phyloP scores from a whole-genome alignment of 2,888 invertebrate genomes.

The Calliscelio sp. region DNA sequence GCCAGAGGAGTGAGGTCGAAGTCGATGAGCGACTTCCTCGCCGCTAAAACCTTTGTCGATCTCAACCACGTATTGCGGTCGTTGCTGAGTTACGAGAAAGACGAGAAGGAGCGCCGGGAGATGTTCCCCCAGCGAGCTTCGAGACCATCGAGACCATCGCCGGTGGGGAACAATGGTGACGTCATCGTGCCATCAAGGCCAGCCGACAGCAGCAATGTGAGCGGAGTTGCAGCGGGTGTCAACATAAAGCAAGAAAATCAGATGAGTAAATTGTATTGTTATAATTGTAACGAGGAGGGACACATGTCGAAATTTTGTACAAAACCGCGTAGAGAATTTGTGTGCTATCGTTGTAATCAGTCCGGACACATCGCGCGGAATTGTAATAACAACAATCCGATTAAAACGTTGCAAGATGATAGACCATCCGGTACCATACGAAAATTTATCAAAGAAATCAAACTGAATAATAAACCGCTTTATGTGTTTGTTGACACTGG shows the following conservation, averaged over 20 bases:
- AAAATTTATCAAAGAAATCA: no score
- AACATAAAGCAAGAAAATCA: background rate
- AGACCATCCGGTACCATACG: background rate
- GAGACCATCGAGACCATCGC: no score
- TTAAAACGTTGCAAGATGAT: background rate
- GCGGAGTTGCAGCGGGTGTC: no score
- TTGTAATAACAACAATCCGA: background rate
- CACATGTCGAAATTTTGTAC: background rate
- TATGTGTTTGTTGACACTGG: no score
- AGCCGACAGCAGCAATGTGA: no score
- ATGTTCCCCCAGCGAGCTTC: no score
- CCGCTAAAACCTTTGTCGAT: slow-evolving; percentile 28
- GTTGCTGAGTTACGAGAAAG: background rate
- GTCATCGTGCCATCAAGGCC: no score
- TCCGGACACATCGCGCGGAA: slow-evolving; percentile 1
- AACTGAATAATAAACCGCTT: no score
- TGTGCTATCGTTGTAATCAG: slow-evolving; percentile 11
- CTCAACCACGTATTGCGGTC: slow-evolving; percentile 35
- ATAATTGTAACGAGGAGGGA: background rate
- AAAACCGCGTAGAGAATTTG: slow-evolving; percentile 13
- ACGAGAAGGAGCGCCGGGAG: background rate
- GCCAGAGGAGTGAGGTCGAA: slow-evolving; percentile 1
- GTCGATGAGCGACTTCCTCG: slow-evolving; percentile 5
- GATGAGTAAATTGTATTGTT: background rate
- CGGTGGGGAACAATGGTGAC: no score